Percentiles rank a stretch among this genome's conserved stretches.
Evolutionary conservation across 1,140 invertebrate genomes (phyloP).

Genomic region (Drosophila yakuba): DNA sequence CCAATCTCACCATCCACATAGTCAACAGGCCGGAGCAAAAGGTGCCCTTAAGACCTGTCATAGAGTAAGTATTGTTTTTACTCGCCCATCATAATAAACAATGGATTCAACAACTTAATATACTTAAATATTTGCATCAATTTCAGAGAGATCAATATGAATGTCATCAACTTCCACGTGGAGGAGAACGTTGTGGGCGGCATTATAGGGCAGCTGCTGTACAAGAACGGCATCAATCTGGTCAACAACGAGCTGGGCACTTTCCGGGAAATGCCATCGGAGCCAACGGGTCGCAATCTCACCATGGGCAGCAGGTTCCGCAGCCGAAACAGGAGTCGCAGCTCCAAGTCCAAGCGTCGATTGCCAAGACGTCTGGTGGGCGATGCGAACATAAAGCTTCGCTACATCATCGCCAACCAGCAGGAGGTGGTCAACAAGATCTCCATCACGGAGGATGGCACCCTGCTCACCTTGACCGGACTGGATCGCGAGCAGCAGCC

Average conservation of each 20-base stretch:
- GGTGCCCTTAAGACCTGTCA: constrained; percentile 86
- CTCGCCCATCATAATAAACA: neutral
- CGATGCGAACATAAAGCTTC: constrained; percentile 84
- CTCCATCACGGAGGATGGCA: constrained; percentile 91
- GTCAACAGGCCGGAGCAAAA: constrained; percentile 89
- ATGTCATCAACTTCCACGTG: constrained; percentile 90
- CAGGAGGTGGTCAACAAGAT: constrained; percentile 91
- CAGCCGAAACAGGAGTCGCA: constrained; percentile 60
- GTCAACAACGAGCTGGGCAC: constrained; percentile 76
- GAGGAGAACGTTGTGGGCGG: constrained; percentile 91
- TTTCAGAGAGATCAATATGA: constrained; percentile 87
- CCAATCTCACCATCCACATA: constrained; percentile 93
- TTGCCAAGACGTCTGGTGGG: constrained; percentile 56
- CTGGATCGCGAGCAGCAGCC: constrained; percentile 91
- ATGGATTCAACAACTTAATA: neutral
- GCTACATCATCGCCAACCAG: constrained; percentile 92
- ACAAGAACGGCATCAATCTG: constrained; percentile 86
- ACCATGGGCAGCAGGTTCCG: constrained; percentile 68
- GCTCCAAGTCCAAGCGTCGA: constrained; percentile 55
- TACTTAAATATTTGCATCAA: neutral
- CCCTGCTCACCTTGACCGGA: constrained; percentile 90
- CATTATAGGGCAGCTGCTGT: constrained; percentile 90
- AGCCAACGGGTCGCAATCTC: constrained; percentile 31
- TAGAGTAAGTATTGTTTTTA: constrained; percentile 86
- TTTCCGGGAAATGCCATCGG: constrained; percentile 53